phyloP scores from a whole-genome alignment of 2,113 vertebrate genomes.

The Harpagus bidentatus region DNA sequence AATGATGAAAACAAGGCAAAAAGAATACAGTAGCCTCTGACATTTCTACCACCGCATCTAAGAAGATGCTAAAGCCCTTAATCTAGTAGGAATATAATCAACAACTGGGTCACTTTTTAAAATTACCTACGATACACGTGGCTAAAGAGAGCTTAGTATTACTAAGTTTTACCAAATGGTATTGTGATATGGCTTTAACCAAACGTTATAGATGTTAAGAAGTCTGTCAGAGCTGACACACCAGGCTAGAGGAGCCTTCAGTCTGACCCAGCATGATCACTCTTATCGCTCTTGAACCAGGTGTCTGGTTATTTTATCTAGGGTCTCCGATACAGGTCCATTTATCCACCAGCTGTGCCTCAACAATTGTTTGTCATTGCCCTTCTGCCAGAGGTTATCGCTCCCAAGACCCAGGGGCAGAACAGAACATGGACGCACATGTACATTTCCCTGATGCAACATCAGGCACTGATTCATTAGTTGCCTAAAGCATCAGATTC shows the following conservation, averaged over 20 bases:
- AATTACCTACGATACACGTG: neutral
- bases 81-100: neutral
- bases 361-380: neutral
- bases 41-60: neutral
- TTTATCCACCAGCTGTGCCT: neutral
- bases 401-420: neutral
- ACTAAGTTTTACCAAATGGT: neutral
- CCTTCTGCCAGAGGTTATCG: neutral
- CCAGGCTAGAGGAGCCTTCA: neutral
- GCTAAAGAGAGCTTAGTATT: neutral
- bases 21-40: neutral
- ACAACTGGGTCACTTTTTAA: neutral
- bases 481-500: neutral
- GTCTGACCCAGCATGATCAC: accelerated
- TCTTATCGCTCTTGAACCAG: neutral
- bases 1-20: neutral
- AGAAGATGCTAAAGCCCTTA: neutral
- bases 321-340: neutral
- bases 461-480: neutral
- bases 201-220: neutral
- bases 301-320: neutral
- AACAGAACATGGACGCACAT: accelerated
- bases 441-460: accelerated
- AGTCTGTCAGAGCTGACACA: neutral
- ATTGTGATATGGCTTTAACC: neutral